Evolutionary conservation across 2,113 vertebrate species (phyloP), one percentile per base, ranked within the genome.

Genomic region (Pollachius pollachius): DNA sequence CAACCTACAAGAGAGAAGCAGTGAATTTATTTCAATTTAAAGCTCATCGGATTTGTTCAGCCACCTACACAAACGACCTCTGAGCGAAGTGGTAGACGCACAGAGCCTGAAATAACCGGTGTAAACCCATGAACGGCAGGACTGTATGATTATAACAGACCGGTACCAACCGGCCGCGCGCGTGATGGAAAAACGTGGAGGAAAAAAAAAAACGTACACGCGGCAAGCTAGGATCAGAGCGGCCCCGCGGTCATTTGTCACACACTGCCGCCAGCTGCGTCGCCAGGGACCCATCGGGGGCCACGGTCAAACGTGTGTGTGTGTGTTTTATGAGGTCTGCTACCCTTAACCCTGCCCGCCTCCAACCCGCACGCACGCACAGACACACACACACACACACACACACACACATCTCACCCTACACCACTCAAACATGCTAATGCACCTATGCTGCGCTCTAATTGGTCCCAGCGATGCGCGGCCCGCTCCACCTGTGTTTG

Each of bases 381-480:
- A n/a, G n/a, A 54, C 15, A 41, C 6, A 48, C 30, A 58, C 56
- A 48, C 30, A 62, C 21, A 62, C 60, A 62, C 37, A 66, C 62
- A 68, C 52, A 21, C 68, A 73, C 23, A 68, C 71, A 8, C 56
- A 64, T 21, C 54, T 56, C 54, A 54, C 7, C 19, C 34, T 41
- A 15, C 81, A 80, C 86, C 86, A 89, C 89, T 90, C 86, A 89
- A 89, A 91, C 86, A 91, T 90, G 90, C 84, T 87, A 90, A 91
- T 89, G 79, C 88, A 89, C 89, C 89, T 90, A 88, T 72, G 71
- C 84, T 85, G 71, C 74, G 69, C 81, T 89, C 80, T 91, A 91
- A 91, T 91, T 90, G 90, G 90, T 91, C 90, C 90, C 89, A 90
- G 86, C 82, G 90, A 89, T 89, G 86, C 89, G 78, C 64, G 52